phyloP scores from a whole-genome alignment of 1,140 invertebrate species.

The Dinothrombium tinctorium region DNA sequence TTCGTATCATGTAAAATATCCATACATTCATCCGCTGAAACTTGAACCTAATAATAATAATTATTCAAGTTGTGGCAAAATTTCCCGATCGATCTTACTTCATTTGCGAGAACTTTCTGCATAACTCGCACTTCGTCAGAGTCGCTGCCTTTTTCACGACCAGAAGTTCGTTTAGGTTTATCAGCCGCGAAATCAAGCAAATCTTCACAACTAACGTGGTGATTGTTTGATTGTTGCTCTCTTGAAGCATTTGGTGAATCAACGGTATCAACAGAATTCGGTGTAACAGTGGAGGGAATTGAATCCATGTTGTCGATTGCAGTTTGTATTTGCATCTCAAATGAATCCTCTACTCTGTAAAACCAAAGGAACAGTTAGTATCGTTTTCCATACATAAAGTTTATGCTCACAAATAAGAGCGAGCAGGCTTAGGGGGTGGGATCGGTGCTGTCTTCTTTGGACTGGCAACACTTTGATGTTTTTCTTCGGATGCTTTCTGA shows the following conservation, averaged over 20 bases:
- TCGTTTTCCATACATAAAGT: too few relatives aligned
- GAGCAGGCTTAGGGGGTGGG: background rate
- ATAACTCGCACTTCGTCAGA: constrained; percentile 76
- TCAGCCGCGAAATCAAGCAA: constrained; percentile 66
- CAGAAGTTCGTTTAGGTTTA: constrained; percentile 26
- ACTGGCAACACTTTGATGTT: too few relatives aligned
- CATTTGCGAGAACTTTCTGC: constrained; percentile 59
- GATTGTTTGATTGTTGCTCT: too few relatives aligned
- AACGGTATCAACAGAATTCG: too few relatives aligned
- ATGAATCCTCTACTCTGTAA: too few relatives aligned
- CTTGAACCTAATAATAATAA: constrained; percentile 31
- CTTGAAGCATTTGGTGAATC: background rate
- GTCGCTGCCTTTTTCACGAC: constrained; percentile 33
- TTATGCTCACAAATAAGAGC: too few relatives aligned
- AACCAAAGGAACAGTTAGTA: too few relatives aligned
- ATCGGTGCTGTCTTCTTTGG: background rate
- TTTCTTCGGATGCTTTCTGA: background rate
- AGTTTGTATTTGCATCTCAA: too few relatives aligned
- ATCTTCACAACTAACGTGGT: constrained; percentile 76
- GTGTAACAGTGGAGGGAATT: too few relatives aligned
- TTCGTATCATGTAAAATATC: constrained; percentile 50
- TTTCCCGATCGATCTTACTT: constrained; percentile 29
- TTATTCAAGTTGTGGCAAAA: too few relatives aligned
- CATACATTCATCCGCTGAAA: constrained; percentile 49
- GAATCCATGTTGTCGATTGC: too few relatives aligned